These are phyloP conservation scores for Anthophora plumipes DNA, from an alignment of 2,888 invertebrate genomes.

Conservation along the genomic window DNA sequence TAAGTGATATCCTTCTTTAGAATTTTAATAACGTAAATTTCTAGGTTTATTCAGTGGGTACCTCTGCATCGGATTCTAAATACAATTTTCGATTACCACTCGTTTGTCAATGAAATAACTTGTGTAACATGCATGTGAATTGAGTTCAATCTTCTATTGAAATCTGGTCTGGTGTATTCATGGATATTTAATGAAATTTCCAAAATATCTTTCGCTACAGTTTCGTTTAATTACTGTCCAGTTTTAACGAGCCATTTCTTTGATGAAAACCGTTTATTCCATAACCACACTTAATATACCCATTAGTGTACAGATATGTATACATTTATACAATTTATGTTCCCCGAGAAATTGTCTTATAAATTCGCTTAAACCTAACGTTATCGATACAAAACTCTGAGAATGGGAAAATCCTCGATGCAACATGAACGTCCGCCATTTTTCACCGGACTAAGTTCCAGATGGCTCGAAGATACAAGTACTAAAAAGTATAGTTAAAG, in stretches of 20 bases:
- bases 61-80: too few species aligned
- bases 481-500: constrained; percentile 40
- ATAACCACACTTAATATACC: constrained; percentile 26
- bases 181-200: too few species aligned
- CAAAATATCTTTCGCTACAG: too few species aligned
- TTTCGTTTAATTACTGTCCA: too few species aligned
- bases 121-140: too few species aligned
- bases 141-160: too few species aligned
- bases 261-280: constrained; percentile 53
- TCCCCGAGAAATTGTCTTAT: constrained; percentile 6
- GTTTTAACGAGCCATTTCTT: neutral
- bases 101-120: too few species aligned
- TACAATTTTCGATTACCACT: too few species aligned
- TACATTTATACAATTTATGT: constrained; percentile 28
- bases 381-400: constrained; percentile 42
- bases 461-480: constrained; percentile 42
- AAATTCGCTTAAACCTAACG: constrained; percentile 37
- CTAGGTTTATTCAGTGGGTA: too few species aligned
- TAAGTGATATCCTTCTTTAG: too few species aligned
- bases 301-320: constrained; percentile 7
- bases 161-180: too few species aligned
- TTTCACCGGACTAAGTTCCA: constrained; percentile 1
- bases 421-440: constrained; percentile 8
- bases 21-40: too few species aligned
- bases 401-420: constrained; percentile 28